phyloP scores from a whole-genome alignment of 2,113 vertebrate genomes.

The Capra hircus region DNA sequence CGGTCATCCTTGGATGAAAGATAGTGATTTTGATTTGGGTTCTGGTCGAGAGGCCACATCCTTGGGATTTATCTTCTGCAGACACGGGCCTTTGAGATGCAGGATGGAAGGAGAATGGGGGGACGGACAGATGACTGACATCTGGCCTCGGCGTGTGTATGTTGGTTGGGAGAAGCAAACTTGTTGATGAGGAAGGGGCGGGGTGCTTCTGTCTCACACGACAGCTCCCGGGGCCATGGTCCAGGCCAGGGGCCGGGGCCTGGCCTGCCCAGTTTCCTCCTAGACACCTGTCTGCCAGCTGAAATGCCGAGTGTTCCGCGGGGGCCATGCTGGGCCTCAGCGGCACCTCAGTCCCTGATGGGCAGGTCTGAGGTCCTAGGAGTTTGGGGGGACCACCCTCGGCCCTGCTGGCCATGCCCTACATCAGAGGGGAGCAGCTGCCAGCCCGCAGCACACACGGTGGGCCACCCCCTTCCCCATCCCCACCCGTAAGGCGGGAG shows the following conservation, averaged over 20 bases:
- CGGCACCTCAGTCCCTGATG: not conserved
- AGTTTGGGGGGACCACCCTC: not conserved
- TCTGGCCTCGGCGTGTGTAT: fast-evolving
- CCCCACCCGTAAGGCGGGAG: fast-evolving
- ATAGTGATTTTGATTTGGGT: fast-evolving
- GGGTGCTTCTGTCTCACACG: not conserved
- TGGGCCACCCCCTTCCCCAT: not conserved
- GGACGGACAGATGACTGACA: fast-evolving
- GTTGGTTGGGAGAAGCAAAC: not conserved
- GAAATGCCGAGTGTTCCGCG: fast-evolving
- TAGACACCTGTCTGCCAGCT: fast-evolving
- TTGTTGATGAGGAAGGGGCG: not conserved
- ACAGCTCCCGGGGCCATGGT: fast-evolving
- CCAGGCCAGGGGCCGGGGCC: fast-evolving
- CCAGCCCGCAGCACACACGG: no score
- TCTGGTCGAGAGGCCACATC: not conserved
- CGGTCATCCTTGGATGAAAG: not conserved
- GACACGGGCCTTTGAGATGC: not conserved
- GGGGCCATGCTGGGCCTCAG: not conserved
- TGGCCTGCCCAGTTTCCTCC: not conserved
- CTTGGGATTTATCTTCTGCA: not conserved
- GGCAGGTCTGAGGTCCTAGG: not conserved
- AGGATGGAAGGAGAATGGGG: not conserved
- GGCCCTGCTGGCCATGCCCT: not conserved
- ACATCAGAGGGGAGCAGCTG: not conserved